Base-by-base conservation (phyloP, 2,113 vertebrate genomes). In the Xyliphius kryptos region DNA sequence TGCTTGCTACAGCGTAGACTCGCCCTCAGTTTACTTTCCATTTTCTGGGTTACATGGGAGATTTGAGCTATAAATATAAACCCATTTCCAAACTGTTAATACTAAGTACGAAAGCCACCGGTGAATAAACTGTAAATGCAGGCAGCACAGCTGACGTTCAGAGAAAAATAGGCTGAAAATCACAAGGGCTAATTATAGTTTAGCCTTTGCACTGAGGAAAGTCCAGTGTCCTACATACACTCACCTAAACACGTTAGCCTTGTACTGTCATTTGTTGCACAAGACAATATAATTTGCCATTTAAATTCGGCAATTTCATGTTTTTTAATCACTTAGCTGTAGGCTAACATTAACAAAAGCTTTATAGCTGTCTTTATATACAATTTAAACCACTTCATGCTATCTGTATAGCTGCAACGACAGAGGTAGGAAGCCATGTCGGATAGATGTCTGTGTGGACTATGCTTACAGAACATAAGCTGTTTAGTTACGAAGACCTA, bases 161-260 rank as follows among this genome's bases (percentile, higher is more conserved):
- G 13, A 48, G 44, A 51, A 46, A 58, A 58, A 17, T 57, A 56
- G 54, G 63, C 48, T 41, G 55, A 41, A 52, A 22, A 56, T 37
- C 20, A 12, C 5, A 14, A 43, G 54, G 46, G 46, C 63, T 66
- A 66, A 58, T 58, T 51, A 66, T 58, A 66, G 55, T 58, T 58
- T 51, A 66, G 54, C 53, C 46, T 66, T 57, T 48, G 55, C 14
- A 9, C 63, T 49, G 63, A 40, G 37, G 37, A 65, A 58, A 13
- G 20, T 66, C 46, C 32, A 37, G 9, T 58, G 63, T 66, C 63
- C 63, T 58, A 66, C 57, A 66, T 58, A 66, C 6, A 13, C 14
- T 8, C 21, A 37, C 17, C 8, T 32, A 37, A 2, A 16, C 13
- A 17, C 41, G 9, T 9, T 22, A 3, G 40, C 13, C 3, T 41